phyloP scores from a whole-genome alignment of 2,797 vertebrate species.

The Poecile montanus region DNA sequence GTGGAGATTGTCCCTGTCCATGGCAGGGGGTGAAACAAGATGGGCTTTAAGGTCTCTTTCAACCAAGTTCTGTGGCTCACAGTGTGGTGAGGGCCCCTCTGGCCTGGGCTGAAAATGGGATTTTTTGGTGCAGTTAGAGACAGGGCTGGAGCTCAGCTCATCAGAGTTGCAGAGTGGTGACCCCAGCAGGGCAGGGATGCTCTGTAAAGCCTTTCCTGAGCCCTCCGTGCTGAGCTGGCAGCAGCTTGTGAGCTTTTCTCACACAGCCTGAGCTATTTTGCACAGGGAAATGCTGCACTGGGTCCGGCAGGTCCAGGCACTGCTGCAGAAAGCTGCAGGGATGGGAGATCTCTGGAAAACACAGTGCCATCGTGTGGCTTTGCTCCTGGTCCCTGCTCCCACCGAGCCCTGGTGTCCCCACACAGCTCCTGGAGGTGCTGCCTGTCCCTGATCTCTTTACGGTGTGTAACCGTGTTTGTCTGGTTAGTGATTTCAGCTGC shows the following conservation, averaged over 20 bases:
- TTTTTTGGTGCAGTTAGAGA: background rate
- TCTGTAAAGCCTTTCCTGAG: background rate
- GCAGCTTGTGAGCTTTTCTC: accelerated
- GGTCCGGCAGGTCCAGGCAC: background rate
- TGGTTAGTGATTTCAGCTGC: background rate
- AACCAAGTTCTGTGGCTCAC: background rate
- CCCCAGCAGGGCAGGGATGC: background rate
- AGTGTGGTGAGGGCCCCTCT: background rate
- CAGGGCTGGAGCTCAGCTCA: background rate
- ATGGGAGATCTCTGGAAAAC: background rate
- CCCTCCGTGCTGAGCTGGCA: background rate
- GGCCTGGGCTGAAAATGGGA: background rate
- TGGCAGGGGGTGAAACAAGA: background rate
- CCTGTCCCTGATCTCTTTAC: background rate
- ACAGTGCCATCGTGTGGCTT: background rate
- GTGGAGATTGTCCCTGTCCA: background rate
- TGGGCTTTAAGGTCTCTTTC: background rate
- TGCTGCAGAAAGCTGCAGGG: background rate
- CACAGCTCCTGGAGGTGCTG: accelerated
- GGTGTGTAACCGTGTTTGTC: background rate
- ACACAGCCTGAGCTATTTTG: background rate
- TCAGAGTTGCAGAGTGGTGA: accelerated
- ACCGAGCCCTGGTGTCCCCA: background rate
- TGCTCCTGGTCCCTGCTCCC: background rate
- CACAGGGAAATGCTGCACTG: accelerated